Percentiles rank a stretch among this genome's conserved stretches.
Evolutionary conservation across 2,888 invertebrate genomes (phyloP).

Genomic region (Drosophila fungiperda): DNA sequence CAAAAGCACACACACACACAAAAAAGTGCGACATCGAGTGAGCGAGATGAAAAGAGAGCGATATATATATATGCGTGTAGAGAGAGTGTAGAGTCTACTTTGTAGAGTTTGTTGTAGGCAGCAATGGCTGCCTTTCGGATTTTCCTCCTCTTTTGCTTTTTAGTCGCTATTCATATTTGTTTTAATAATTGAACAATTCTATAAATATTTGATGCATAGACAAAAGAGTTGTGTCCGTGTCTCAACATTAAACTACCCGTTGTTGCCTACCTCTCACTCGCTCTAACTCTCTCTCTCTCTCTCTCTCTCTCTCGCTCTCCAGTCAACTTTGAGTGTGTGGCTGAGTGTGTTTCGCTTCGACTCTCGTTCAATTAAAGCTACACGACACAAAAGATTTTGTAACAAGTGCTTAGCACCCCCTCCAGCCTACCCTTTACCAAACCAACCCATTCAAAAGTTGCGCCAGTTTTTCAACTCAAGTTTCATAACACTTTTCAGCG

Average conservation of each 20-base stretch:
- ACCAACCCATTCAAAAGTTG: conserved; percentile 23
- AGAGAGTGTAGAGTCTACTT: conserved; percentile 3
- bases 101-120: conserved; percentile 20
- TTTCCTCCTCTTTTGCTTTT: conserved; percentile 51
- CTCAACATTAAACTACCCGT: conserved; percentile 3
- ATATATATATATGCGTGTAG: background rate
- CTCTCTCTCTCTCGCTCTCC: conserved; percentile 24
- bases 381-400: conserved; percentile 64
- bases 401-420: conserved; percentile 45
- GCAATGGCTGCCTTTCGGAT: conserved; percentile 39
- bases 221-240: conserved; percentile 70
- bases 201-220: conserved; percentile 75
- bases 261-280: background rate
- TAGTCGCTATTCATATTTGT: conserved; percentile 80
- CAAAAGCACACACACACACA: conserved; percentile 46
- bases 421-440: background rate
- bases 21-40: conserved; percentile 5
- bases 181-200: conserved; percentile 74
- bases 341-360: conserved; percentile 28
- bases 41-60: conserved; percentile 1
- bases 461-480: conserved; percentile 47
- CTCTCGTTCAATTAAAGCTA: conserved; percentile 72
- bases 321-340: conserved; percentile 21
- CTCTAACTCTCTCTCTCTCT: background rate
- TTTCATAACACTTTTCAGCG: conserved; percentile 19